Base-by-base conservation (phyloP, 2,113 vertebrate species). In the Marcusenius ussheri region DNA sequence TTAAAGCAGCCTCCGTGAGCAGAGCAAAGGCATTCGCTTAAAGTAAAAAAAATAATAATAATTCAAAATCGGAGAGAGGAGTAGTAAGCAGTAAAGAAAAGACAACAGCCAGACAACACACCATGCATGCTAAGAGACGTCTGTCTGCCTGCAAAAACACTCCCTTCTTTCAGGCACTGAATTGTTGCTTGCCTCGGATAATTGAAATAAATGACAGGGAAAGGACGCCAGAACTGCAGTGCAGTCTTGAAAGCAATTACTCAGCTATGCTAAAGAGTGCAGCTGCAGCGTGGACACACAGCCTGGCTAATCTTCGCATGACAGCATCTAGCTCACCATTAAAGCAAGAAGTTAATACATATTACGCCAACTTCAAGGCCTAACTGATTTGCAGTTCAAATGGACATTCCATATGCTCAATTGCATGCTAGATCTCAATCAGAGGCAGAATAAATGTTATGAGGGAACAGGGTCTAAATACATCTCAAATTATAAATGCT, bases 131-230 rank as follows among this genome's bases (percentile, higher is more conserved):
- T 84, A 47, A 84, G 83, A 24, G 19, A 47, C 45, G 45, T 45
- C 83, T 45, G 39, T 10, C 17, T n/a, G 3, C 45, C 39, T 47
- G 45, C 83, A 84, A 47, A 45, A 84, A 84, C 24, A 39, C 39
- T 84, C 50, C 51, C 45, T 47, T 62, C 89, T 42, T 86, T 35
- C 17, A 51, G n/a, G 47, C 50, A 24, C 35, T 85, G 15, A 47
- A 74, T 77, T 89, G 80, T 19, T 84, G 50, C 42, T 53, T 15
- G 74, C 17, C 74, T 50, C 47, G 66, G 89, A 86, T 66, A 90
- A 66, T 83, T 83, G 80, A 46, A 85, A 83, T 11, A 66, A 83
- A 58, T 66, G 53, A 53, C 27, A 9, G 19, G 27, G 49, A 11
- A 31, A 27, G 27, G 77, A 5, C 4, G 77, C 24, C 89, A 85